Evolutionary conservation across 2,113 vertebrate genomes (phyloP).

Genomic region (Strigops habroptila): DNA sequence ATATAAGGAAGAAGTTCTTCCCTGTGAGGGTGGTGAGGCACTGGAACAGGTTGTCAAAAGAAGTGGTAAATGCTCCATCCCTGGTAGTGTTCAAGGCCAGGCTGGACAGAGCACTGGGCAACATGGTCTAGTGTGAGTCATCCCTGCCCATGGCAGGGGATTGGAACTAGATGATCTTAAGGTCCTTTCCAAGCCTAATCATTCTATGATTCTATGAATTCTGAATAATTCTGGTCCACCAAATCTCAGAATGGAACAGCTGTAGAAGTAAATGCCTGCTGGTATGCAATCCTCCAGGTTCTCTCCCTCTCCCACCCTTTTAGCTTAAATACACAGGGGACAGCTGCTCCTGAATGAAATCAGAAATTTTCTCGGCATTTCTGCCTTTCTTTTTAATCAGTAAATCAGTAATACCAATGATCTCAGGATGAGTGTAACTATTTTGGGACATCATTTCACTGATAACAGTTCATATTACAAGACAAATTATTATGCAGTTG

Average conservation of each 20-base stretch:
- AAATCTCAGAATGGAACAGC: neutral
- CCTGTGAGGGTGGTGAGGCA: neutral
- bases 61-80: neutral
- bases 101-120: neutral
- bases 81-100: neutral
- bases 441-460: neutral
- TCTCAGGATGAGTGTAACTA: neutral
- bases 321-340: neutral
- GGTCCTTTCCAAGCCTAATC: neutral
- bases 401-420: neutral
- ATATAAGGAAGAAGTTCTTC: neutral
- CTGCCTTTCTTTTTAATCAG: neutral
- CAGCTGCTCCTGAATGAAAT: neutral
- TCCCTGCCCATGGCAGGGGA: neutral
- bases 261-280: neutral
- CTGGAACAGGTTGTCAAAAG: neutral
- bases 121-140: neutral
- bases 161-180: neutral
- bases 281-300: neutral
- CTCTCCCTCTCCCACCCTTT: neutral
- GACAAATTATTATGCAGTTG: neutral
- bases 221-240: neutral
- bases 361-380: neutral
- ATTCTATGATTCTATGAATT: neutral
- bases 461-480: neutral